Evolutionary conservation across 2,113 vertebrate genomes (phyloP).

Genomic region (Oceanites oceanicus): DNA sequence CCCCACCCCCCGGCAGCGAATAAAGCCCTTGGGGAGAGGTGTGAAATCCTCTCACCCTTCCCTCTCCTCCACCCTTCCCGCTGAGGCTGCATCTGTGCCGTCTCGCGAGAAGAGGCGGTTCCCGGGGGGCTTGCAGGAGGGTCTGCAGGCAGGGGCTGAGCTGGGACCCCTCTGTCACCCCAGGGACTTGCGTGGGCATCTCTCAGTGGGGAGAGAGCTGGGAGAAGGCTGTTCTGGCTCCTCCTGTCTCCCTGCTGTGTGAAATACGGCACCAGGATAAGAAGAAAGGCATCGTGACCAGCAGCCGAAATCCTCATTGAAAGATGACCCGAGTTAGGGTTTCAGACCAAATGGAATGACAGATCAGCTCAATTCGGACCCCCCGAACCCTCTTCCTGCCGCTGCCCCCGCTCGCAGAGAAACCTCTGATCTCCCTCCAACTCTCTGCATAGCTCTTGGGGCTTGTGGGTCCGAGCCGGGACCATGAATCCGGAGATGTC

Average conservation of each 20-base stretch:
- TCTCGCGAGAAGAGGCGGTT: rapidly evolving
- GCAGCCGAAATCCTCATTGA: not conserved
- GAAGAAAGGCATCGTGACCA: not conserved
- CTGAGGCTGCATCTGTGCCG: rapidly evolving
- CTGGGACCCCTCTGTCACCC: not conserved
- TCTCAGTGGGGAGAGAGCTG: not conserved
- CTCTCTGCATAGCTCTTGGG: not conserved
- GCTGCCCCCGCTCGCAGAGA: not conserved
- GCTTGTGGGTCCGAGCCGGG: not conserved
- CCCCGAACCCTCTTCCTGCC: not conserved
- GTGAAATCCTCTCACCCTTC: not conserved
- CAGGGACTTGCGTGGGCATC: rapidly evolving
- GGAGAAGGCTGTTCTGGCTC: not conserved
- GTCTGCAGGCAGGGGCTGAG: not conserved
- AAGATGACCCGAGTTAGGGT: not conserved
- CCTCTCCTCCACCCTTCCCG: not conserved
- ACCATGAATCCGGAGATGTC: not conserved
- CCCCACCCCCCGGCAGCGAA: rapidly evolving
- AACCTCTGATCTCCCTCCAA: conserved; percentile 52
- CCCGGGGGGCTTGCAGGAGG: not conserved
- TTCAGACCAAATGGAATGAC: not conserved
- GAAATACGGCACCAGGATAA: not conserved
- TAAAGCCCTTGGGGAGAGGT: not conserved
- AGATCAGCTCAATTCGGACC: not conserved
- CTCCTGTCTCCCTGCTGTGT: rapidly evolving